phyloP scores from a whole-genome alignment of 2,797 vertebrate species.

The Tinamus major region DNA sequence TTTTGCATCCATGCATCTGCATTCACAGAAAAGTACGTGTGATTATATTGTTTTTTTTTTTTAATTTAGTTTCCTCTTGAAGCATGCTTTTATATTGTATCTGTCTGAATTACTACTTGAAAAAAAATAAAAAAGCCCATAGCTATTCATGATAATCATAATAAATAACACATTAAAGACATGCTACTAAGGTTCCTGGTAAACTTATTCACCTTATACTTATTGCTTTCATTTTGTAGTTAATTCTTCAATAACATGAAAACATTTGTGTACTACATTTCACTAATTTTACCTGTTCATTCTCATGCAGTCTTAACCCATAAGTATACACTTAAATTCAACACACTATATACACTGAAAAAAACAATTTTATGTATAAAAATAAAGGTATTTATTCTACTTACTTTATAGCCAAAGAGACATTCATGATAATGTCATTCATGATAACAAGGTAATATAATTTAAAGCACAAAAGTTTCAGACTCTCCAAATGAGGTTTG shows the following conservation, averaged over 20 bases:
- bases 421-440: background rate
- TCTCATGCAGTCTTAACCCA: background rate
- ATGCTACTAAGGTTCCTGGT: accelerated
- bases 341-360: background rate
- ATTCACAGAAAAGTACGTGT: background rate
- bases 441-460: background rate
- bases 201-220: background rate
- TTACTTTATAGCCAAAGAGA: background rate
- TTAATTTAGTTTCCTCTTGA: background rate
- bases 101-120: background rate
- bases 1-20: background rate
- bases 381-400: background rate
- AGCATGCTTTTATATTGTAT: background rate
- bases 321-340: background rate
- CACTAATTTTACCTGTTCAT: background rate
- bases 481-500: background rate
- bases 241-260: background rate
- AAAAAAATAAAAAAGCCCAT: background rate
- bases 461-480: background rate
- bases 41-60: accelerated
- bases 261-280: background rate
- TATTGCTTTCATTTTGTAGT: background rate
- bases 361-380: background rate
- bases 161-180: background rate
- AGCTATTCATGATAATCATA: background rate